A percentile compares a stretch with the other conserved stretches of the same genome.
phyloP scores from a whole-genome alignment of 2,113 vertebrate genomes.

The Megaleporinus macrocephalus region DNA sequence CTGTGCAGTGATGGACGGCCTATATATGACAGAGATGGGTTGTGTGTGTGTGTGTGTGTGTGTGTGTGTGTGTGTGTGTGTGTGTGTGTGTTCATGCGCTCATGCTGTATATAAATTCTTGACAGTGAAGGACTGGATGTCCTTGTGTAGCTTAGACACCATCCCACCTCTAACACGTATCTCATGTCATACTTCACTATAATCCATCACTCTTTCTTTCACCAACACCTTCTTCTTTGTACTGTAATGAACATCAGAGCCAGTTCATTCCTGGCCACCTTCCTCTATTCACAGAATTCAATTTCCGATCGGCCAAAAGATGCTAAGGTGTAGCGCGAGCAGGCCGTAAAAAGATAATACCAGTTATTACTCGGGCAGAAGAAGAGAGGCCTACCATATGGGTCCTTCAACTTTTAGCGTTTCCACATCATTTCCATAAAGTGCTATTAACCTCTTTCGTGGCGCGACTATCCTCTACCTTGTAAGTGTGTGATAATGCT shows the following conservation, averaged over 20 bases:
- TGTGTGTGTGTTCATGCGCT: background rate
- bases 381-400: conserved; percentile 28
- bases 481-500: conserved; percentile 34
- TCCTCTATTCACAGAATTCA: conserved; percentile 6
- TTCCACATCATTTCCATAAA: conserved; percentile 54
- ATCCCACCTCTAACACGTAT: background rate
- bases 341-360: conserved; percentile 37
- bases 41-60: background rate
- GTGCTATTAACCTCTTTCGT: conserved; percentile 47
- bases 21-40: background rate
- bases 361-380: conserved; percentile 44
- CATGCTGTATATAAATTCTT: background rate
- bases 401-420: conserved; percentile 41
- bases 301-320: conserved; percentile 31
- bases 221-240: background rate
- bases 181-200: background rate
- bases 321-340: conserved; percentile 1
- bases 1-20: background rate
- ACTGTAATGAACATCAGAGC: background rate
- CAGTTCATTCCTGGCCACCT: background rate
- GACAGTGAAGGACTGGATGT: background rate
- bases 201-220: conserved; percentile 1
- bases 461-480: conserved; percentile 21
- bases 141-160: background rate
- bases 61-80: background rate